Evolutionary conservation across 2,888 invertebrate genomes (phyloP).

Genomic region (Cephus nigrinus): DNA sequence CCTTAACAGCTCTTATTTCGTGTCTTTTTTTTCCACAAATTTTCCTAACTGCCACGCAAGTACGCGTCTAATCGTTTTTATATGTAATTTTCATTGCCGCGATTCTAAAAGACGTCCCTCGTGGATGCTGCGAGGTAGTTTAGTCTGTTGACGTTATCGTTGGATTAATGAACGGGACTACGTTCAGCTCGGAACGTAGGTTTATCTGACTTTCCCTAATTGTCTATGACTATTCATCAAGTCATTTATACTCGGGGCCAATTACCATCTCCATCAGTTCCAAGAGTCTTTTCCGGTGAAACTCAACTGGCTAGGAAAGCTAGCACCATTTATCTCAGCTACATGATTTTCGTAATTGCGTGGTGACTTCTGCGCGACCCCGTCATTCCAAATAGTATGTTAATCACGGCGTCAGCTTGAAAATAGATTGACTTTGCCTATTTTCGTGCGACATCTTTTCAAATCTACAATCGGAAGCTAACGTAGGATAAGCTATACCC

Average conservation of each 20-base stretch:
- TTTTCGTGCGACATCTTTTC: background rate
- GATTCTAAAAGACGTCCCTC: background rate
- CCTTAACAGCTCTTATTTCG: background rate
- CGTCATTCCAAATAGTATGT: background rate
- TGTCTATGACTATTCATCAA: conserved; percentile 54
- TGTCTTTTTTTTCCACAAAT: background rate
- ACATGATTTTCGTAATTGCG: conserved; percentile 5
- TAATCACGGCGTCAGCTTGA: background rate
- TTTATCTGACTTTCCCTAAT: conserved; percentile 45
- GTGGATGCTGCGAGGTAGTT: background rate
- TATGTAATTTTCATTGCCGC: background rate
- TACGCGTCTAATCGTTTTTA: background rate
- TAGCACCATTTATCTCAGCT: conserved; percentile 34
- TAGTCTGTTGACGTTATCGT: conserved; percentile 8
- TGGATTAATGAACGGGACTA: background rate
- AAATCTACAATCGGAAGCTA: background rate
- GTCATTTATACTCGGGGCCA: conserved; percentile 51
- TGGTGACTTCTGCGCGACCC: conserved; percentile 1
- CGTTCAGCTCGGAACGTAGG: conserved; percentile 11
- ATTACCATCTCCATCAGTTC: conserved; percentile 46
- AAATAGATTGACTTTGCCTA: conserved; percentile 1
- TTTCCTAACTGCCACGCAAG: background rate
- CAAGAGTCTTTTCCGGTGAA: background rate
- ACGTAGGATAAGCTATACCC: background rate
- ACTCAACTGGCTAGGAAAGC: conserved; percentile 16